Evolutionary conservation across 2,113 vertebrate species (phyloP), one percentile per base, ranked within the genome.

Genomic region (Lophotis ruficrista): DNA sequence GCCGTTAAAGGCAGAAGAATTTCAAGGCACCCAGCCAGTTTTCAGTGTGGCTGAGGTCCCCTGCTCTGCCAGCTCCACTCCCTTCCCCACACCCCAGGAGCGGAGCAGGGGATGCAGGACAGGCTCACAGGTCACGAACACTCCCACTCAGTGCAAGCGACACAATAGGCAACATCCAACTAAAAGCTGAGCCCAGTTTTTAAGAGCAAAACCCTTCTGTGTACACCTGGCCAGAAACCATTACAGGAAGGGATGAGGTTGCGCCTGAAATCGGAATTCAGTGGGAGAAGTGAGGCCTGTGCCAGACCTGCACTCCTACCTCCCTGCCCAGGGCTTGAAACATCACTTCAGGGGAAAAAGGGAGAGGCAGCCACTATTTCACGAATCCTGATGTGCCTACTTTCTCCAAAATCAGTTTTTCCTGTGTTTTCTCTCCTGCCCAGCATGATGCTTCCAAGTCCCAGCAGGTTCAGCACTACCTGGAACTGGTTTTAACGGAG

Each of bases 121-220:
- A 0, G 25, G 43, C 43, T 77, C 33, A 16, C 6, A 3, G 54
- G 33, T 10, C 79, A 27, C 5, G 1, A 57, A 35, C 1, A 10
- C 37, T 79, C 79, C 70, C 47, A 72, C 66, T 68, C 66, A 45
- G 70, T 1, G 0, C 56, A 66, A 30, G 28, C 10, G 30, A 14
- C 41, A 3, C 0, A 0, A 19, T 9, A 35, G 38, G 5, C 41
- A 71, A 8, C 35, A 10, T 9, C 69, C 30, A 53, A 0, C 33
- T 35, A 8, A 70, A 51, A 73, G 47, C 69, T 22, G 41, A 61
- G 37, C 41, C 24, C 14, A 1, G 14, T 7, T 50, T 38, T 70
- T 7, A 54, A 51, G 28, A 70, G 25, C 18, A 77, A 16, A 23
- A 0, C 8, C 7, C 6, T 41, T 70, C 60, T 41, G 19, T 30